These are phyloP conservation scores for Caerostris darwini DNA, from an alignment of 1,140 invertebrate species.

Conservation along the genomic window DNA sequence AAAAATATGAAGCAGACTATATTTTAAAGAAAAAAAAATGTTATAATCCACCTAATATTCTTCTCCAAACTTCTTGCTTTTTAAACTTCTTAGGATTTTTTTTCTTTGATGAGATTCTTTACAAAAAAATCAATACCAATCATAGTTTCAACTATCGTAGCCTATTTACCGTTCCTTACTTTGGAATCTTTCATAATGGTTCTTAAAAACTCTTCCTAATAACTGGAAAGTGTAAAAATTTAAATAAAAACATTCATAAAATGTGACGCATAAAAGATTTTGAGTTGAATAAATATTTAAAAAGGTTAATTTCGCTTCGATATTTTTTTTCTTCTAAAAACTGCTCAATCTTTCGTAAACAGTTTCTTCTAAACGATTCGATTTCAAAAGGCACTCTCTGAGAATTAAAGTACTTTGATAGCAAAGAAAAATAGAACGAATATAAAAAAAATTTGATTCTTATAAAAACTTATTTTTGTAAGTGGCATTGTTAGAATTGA, in stretches of 20 bases:
- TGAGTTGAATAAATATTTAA: conserved; percentile 6
- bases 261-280: background rate
- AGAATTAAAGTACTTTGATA: background rate
- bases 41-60: too few relatives aligned
- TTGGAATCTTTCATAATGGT: background rate
- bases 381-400: background rate
- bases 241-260: background rate
- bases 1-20: too few relatives aligned
- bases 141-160: background rate
- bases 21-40: too few relatives aligned
- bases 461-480: too few relatives aligned
- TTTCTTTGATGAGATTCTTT: too few relatives aligned
- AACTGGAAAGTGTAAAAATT: conserved; percentile 20
- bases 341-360: background rate
- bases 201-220: conserved; percentile 14
- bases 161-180: background rate
- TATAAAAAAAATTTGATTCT: too few relatives aligned
- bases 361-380: background rate
- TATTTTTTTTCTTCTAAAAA: too few relatives aligned
- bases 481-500: too few relatives aligned
- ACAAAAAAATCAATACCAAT: too few relatives aligned
- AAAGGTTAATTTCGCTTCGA: background rate
- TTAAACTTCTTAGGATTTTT: too few relatives aligned
- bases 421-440: too few relatives aligned
- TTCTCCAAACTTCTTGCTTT: too few relatives aligned